phyloP scores from a whole-genome alignment of 2,113 vertebrate species.

The Oryzias javanicus region DNA sequence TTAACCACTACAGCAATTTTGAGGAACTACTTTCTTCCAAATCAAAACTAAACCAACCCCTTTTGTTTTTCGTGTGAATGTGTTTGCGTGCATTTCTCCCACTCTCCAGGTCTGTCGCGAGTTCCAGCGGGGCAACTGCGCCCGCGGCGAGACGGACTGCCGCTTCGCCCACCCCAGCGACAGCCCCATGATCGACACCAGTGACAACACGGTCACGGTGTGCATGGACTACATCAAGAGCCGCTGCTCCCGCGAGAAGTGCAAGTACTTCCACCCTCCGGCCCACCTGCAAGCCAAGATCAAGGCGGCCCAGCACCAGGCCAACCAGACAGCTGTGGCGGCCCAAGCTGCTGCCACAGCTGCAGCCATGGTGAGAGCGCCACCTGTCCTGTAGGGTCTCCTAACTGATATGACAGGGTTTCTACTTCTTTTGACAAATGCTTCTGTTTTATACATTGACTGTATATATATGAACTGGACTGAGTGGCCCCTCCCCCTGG shows the following conservation, averaged over 20 bases:
- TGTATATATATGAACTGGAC: no score
- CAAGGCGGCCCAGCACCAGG: slow-evolving; percentile 96
- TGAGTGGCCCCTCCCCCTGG: no score
- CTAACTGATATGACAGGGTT: no score
- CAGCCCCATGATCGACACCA: slow-evolving; percentile 99
- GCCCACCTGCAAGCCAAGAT: slow-evolving; percentile 99
- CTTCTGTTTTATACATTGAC: no score
- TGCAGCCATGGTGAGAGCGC: slow-evolving; percentile 89
- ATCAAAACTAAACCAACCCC: no score
- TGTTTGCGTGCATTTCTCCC: not conserved
- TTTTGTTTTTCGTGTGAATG: not conserved
- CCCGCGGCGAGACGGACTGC: slow-evolving; percentile 96
- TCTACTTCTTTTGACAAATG: no score
- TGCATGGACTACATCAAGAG: slow-evolving; percentile 99
- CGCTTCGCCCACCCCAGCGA: slow-evolving; percentile 97
- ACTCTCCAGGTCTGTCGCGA: slow-evolving; percentile 88
- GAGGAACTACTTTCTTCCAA: no score
- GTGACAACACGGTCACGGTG: slow-evolving; percentile 98
- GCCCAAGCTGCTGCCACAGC: slow-evolving; percentile 90
- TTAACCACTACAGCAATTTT: no score
- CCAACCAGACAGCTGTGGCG: slow-evolving; percentile 95
- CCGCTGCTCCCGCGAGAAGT: slow-evolving; percentile 99
- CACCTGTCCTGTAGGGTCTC: not conserved
- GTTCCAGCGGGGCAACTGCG: slow-evolving; percentile 97
- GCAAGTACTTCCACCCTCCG: slow-evolving; percentile 99